Conservation (phyloP, 2,797 vertebrate species). For the Lutjanus argentimaculatus region DNA sequence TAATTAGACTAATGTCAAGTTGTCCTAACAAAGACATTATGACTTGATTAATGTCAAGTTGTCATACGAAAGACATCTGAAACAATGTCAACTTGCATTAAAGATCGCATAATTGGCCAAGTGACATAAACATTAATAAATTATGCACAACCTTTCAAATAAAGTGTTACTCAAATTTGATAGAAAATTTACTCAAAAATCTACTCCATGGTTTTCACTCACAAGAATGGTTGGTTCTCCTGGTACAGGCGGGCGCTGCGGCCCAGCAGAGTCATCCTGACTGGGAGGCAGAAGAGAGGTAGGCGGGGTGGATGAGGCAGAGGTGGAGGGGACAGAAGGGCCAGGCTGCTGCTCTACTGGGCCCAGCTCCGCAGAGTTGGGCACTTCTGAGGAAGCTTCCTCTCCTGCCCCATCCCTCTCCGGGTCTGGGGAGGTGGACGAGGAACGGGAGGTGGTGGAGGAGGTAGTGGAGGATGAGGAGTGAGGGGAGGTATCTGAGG, state of each 20-base stretch:
- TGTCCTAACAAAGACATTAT: too few species aligned
- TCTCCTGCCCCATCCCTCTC: conserved; percentile 70
- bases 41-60: too few species aligned
- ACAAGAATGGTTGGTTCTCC: conserved; percentile 85
- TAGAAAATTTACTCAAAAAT: conserved; percentile 7
- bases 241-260: conserved; percentile 71
- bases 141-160: too few species aligned
- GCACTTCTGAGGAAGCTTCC: conserved; percentile 45
- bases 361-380: conserved; percentile 50
- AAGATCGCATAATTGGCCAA: too few species aligned
- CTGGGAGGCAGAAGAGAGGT: conserved; percentile 65
- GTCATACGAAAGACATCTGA: too few species aligned
- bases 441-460: conserved; percentile 82
- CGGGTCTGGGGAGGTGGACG: conserved; percentile 84
- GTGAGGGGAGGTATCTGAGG: conserved; percentile 85
- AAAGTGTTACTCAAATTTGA: background rate
- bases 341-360: conserved; percentile 79
- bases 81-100: too few species aligned
- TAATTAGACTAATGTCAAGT: too few species aligned
- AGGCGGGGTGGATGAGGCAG: conserved; percentile 67
- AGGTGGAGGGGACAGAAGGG: conserved; percentile 76
- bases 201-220: conserved; percentile 71
- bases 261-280: conserved; percentile 68
- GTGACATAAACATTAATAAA: too few species aligned
- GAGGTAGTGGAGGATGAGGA: conserved; percentile 83